A percentile compares a stretch with the other conserved stretches of the same genome.
These are phyloP conservation scores for Cephus pygmeus DNA, from an alignment of 2,888 invertebrate genomes.

Conservation along the genomic window DNA sequence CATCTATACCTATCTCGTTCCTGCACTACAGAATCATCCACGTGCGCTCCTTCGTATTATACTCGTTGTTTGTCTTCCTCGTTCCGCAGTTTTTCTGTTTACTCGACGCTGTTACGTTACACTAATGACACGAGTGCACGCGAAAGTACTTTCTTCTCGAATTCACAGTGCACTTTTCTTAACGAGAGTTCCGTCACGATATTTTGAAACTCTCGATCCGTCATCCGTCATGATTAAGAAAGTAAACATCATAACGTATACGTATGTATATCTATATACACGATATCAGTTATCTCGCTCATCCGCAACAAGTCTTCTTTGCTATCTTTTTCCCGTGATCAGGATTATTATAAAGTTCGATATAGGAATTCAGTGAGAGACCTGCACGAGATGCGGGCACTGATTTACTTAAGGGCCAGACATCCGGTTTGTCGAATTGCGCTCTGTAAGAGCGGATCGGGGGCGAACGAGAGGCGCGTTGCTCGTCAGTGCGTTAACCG, in stretches of 20 bases:
- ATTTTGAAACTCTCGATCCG: background rate
- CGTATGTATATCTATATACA: background rate
- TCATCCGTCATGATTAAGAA: background rate
- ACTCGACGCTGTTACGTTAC: too few relatives aligned
- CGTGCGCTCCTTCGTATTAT: background rate
- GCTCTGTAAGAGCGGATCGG: slow-evolving; percentile 47
- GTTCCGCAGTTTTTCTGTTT: background rate
- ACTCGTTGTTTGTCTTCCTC: background rate
- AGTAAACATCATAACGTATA: background rate
- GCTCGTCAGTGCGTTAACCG: slow-evolving; percentile 52
- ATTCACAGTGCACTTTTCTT: background rate
- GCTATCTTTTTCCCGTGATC: background rate
- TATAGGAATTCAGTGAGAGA: background rate
- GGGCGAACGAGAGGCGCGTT: slow-evolving; percentile 44
- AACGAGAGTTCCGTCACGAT: background rate
- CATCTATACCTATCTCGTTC: background rate
- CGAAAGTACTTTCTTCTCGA: background rate
- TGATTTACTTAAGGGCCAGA: slow-evolving; percentile 65
- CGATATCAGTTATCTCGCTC: slow-evolving; percentile 28
- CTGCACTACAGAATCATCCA: background rate
- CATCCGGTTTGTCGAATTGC: slow-evolving; percentile 64
- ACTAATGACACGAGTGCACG: background rate
- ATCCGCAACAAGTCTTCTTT: slow-evolving; percentile 26
- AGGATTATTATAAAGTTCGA: background rate
- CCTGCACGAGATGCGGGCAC: slow-evolving; percentile 61